Base-by-base conservation (phyloP, 2,888 invertebrate genomes). In the Euplexia lucipara region DNA sequence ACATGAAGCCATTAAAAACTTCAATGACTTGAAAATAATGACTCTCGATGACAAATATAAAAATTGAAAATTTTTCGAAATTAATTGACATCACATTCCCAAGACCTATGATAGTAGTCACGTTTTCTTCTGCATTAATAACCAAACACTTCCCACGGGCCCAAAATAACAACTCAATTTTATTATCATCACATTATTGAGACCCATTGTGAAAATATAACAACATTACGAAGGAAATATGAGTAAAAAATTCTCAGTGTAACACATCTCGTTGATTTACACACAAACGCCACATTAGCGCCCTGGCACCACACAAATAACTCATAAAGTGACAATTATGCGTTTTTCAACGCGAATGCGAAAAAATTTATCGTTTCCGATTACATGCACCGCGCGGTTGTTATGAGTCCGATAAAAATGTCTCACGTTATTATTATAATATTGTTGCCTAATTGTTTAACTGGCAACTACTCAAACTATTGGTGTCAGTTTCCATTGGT, bases 331-430 rank as follows among this genome's bases (percentile, higher is more conserved):
- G 91, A 91, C 92, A 92, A 92, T 91, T 91, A 90, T 85, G 84
- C 82, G 81, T 78, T 85, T 86, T 86, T 87, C 87, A 86, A 80
- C 83, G 88, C 66, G 83, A 78, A 83, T 72, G 84, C 78, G 83
- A 86, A 90, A 87, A 85, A 90, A 93, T 90, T 92, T 93, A 92
- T 92, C 79, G 87, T 87, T 92, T 92, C 92, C 93, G 88, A 89
- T 85, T 85, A 89, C 89, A 88, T 79, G 89, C 78, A 83, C 79
- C 73, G 44, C 44, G 35, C 20, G 20, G 41, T 42, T 63, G 56
- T 74, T 48, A 57, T 54, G 9, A 60, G 49, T 45, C 16, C 26
- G 49, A 70, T 74, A 63, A 57, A 56, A 59, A 69, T 68, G 18
- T 58, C 22, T 49, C 41, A 6, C 32, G 32, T 48, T 66, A 52